Evolutionary conservation across 2,113 vertebrate species (phyloP), one percentile per base, ranked within the genome.

Genomic region (Eolophus roseicapilla): DNA sequence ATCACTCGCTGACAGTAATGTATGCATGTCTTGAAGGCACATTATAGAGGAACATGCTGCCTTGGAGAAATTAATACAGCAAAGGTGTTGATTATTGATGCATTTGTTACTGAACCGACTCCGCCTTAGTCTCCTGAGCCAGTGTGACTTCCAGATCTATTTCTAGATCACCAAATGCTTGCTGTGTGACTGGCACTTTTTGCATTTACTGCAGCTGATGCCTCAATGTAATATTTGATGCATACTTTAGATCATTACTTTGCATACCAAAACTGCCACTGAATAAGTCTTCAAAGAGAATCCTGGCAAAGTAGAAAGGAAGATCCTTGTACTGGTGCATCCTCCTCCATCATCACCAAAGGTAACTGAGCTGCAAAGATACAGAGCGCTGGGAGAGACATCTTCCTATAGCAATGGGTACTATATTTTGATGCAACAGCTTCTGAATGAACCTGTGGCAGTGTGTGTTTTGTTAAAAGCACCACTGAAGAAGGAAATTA

Each of bases 151-250:
- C 69, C 89, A 84, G 74, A 65, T 80, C 91, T 93, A 49, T 92
- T 94, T 96, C 91, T 80, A 59, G 81, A 41, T 77, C 87, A 44
- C 86, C 81, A 87, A 82, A 93, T 82, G 53, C 75, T 93, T 49
- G 31, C 52, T 82, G 49, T 49, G 49, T 77, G 84, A 79, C 81
- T 95, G 94, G 68, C 87, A 53, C 89, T 88, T 91, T 91, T 43
- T 87, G 84, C 82, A 87, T 94, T 91, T 87, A 73, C 59, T 89
- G 91, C 87, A 91, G 74, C 70, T 94, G 89, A 80, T 77, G 62
- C 74, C 89, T 95, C 81, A 15, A 11, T 68, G 71, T 84, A 62
- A 43, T 85, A 78, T 62, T 94, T 86, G 47, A 50, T 91, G 69
- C 14, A 44, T 53, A 37, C 23, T 80, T 94, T 25, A 73, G 50